These are phyloP conservation scores for Drosophila maculinotata DNA, from an alignment of 2,888 invertebrate species.

Conservation along the genomic window DNA sequence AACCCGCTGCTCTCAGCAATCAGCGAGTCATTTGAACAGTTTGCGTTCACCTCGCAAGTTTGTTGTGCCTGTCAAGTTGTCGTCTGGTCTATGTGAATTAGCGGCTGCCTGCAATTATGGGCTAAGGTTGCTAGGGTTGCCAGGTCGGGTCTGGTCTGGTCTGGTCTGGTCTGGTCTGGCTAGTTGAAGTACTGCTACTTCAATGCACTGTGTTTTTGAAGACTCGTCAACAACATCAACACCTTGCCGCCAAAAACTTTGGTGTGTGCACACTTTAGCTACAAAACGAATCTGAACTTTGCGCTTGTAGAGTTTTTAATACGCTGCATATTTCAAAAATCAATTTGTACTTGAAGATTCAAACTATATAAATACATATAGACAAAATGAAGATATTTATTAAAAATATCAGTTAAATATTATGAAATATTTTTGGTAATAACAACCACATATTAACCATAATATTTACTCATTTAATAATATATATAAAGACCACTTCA, in stretches of 20 bases:
- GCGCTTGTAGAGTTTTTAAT: conserved; percentile 1
- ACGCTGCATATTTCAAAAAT: conserved; percentile 8
- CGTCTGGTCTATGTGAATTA: conserved; percentile 70
- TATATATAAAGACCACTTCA: no score
- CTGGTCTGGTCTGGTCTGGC: conserved; percentile 2
- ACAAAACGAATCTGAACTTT: background rate
- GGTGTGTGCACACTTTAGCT: background rate
- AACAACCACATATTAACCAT: no score
- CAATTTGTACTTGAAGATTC: no score
- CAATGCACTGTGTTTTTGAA: conserved; percentile 12
- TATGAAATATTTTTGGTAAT: no score
- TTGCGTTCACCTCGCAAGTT: conserved; percentile 21
- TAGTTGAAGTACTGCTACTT: conserved; percentile 16
- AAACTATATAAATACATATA: no score
- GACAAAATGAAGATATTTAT: no score
- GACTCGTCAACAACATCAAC: conserved; percentile 53
- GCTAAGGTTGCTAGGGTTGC: conserved; percentile 10
- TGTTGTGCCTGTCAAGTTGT: conserved; percentile 68
- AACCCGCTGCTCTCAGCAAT: conserved; percentile 48
- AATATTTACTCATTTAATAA: no score
- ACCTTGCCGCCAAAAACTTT: conserved; percentile 35
- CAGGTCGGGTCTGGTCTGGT: background rate
- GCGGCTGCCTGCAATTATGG: conserved; percentile 65
- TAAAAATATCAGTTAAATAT: no score
- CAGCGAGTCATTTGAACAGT: conserved; percentile 69